These are phyloP conservation scores for Orbicella faveolata DNA, from an alignment of 64 coral and sea anemone genomes.

Conservation along the genomic window DNA sequence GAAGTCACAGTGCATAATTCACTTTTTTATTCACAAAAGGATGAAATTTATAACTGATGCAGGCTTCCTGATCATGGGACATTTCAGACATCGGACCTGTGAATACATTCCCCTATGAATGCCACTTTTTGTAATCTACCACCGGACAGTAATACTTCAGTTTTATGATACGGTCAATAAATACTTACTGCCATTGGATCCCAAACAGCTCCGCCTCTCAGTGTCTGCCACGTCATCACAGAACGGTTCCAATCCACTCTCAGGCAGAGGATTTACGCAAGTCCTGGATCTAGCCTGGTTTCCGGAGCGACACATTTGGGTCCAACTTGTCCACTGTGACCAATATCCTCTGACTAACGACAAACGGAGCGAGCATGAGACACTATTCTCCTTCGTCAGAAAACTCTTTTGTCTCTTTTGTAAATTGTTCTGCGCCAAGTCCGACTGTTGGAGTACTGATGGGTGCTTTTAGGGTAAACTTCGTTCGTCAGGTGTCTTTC, in stretches of 20 bases:
- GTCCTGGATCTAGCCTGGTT: constrained; percentile 28
- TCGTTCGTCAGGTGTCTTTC: neutral
- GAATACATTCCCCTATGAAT: too few species aligned
- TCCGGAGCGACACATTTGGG: constrained; percentile 3
- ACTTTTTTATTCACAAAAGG: too few species aligned
- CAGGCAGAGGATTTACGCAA: constrained; percentile 25
- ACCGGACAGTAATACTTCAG: too few species aligned
- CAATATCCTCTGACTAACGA: constrained; percentile 52
- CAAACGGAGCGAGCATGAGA: constrained; percentile 22
- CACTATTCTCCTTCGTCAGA: neutral
- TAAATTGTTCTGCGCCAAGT: neutral
- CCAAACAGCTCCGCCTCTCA: constrained; percentile 7
- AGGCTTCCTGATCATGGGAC: too few species aligned
- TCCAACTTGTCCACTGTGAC: constrained; percentile 27
- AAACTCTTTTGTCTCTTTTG: too few species aligned
- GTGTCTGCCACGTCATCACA: constrained; percentile 11
- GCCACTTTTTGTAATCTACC: too few species aligned
- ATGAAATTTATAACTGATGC: too few species aligned
- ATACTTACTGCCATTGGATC: constrained; percentile 23
- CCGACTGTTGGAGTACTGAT: neutral
- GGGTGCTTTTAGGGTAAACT: neutral
- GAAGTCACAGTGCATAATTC: too few species aligned
- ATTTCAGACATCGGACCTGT: too few species aligned
- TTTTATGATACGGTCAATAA: too few species aligned
- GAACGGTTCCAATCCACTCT: constrained; percentile 18